phyloP scores from a whole-genome alignment of 2,888 invertebrate genomes.

The Eupithecia centaureata region DNA sequence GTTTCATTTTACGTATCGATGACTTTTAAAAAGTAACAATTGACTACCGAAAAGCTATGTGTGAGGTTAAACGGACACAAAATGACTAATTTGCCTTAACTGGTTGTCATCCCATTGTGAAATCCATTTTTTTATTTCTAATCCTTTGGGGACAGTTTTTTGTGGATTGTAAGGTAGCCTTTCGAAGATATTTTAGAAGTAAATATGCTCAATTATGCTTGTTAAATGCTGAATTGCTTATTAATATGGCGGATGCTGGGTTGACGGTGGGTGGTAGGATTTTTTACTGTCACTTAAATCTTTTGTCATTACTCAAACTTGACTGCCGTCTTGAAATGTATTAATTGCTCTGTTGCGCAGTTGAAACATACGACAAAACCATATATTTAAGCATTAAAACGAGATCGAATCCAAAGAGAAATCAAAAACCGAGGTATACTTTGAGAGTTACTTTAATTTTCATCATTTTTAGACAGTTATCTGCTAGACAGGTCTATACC shows the following conservation, averaged over 20 bases:
- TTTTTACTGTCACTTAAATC: not conserved
- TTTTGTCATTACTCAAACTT: not conserved
- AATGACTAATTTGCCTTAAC: constrained; percentile 43
- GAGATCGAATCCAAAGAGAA: too few relatives aligned
- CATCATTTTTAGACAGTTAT: too few relatives aligned
- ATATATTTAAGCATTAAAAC: too few relatives aligned
- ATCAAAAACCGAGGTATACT: too few relatives aligned
- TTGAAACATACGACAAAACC: too few relatives aligned
- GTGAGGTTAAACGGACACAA: constrained; percentile 42
- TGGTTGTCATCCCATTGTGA: constrained; percentile 46
- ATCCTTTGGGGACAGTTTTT: constrained; percentile 53
- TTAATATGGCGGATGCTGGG: not conserved
- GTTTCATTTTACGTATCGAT: constrained; percentile 39
- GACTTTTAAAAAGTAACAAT: constrained; percentile 40
- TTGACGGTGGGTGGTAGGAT: constrained; percentile 1
- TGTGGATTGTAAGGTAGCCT: constrained; percentile 46
- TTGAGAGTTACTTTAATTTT: too few relatives aligned
- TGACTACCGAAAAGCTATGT: constrained; percentile 44
- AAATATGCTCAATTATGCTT: constrained; percentile 7
- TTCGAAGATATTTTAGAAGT: constrained; percentile 6
- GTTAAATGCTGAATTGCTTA: not conserved
- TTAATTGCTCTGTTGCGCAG: too few relatives aligned
- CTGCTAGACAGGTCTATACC: too few relatives aligned
- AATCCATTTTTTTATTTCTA: constrained; percentile 44
- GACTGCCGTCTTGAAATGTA: not conserved